These are phyloP conservation scores for Cygnus olor DNA, from an alignment of 2,797 vertebrate genomes.

Conservation along the genomic window DNA sequence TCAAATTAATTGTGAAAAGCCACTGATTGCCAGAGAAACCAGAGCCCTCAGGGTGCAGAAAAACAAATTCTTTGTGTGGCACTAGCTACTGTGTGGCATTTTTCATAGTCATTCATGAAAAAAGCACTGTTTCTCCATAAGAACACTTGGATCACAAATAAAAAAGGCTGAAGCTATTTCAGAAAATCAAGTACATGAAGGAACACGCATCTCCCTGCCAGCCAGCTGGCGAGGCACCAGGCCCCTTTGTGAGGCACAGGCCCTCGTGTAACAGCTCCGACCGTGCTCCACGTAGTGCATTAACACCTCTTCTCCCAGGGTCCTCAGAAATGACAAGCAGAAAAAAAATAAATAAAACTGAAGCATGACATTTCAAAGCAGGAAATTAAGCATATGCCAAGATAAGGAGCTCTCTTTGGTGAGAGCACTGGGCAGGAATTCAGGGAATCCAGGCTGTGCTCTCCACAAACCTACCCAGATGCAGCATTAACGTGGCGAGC, in stretches of 20 bases:
- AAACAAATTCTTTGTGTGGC: conserved; percentile 34
- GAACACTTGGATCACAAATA: conserved; percentile 29
- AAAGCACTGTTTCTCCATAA: background rate
- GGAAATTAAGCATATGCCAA: background rate
- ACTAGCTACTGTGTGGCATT: background rate
- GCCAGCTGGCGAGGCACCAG: conserved; percentile 21
- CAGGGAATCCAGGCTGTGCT: background rate
- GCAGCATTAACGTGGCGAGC: fast-evolving
- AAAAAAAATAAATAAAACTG: background rate
- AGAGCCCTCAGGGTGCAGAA: conserved; percentile 28
- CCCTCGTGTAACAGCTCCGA: background rate
- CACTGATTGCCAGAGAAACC: background rate
- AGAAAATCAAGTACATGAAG: background rate
- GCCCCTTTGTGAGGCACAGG: background rate
- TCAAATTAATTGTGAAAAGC: conserved; percentile 23
- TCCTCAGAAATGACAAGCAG: background rate
- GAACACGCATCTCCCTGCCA: background rate
- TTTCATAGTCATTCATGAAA: background rate
- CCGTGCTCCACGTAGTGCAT: background rate
- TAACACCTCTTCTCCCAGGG: background rate
- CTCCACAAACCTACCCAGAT: fast-evolving
- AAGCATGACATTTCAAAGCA: background rate
- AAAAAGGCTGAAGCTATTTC: conserved; percentile 35
- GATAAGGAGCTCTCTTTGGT: background rate
- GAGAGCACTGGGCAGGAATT: background rate